phyloP scores from a whole-genome alignment of 2,888 invertebrate genomes.

The Erynnis tages region DNA sequence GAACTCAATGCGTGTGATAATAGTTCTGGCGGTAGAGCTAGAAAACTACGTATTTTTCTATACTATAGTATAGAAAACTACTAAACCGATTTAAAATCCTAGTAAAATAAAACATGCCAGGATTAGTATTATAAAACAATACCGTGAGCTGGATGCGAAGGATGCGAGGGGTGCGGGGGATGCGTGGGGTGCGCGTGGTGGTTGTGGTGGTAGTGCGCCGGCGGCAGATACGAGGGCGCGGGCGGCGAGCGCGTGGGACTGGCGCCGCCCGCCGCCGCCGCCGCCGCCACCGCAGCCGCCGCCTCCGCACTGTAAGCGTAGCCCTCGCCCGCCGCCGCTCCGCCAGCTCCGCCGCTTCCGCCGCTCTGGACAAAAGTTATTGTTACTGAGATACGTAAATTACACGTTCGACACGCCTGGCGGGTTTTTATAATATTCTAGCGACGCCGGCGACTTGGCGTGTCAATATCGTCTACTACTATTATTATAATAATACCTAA shows the following conservation, averaged over 20 bases:
- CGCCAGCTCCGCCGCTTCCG: constrained; percentile 59
- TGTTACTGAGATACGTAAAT: too few relatives aligned
- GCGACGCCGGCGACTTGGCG: too few relatives aligned
- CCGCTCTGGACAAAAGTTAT: constrained; percentile 38
- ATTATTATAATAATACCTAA: too few relatives aligned
- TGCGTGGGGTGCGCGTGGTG: constrained; percentile 57
- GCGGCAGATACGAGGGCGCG: constrained; percentile 68
- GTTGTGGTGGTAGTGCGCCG: constrained; percentile 67
- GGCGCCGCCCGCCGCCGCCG: constrained; percentile 76
- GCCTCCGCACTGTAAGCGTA: constrained; percentile 63
- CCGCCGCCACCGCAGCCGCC: constrained; percentile 49
- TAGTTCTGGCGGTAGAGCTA: too few relatives aligned
- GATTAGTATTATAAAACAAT: background rate
- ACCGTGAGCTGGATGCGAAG: constrained; percentile 31
- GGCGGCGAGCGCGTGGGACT: constrained; percentile 93
- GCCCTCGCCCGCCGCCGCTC: constrained; percentile 56
- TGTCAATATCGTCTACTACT: too few relatives aligned
- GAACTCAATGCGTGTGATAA: too few relatives aligned
- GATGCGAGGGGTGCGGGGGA: constrained; percentile 29
- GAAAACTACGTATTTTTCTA: too few relatives aligned
- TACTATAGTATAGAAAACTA: too few relatives aligned
- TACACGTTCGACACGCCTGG: too few relatives aligned
- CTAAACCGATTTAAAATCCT: too few relatives aligned
- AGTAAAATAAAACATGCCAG: too few relatives aligned
- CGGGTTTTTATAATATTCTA: too few relatives aligned